A percentile compares a stretch with the other conserved stretches of the same genome.
These are phyloP conservation scores for Tupaia chinensis DNA, from an alignment of 2,113 vertebrate species.

Conservation along the genomic window DNA sequence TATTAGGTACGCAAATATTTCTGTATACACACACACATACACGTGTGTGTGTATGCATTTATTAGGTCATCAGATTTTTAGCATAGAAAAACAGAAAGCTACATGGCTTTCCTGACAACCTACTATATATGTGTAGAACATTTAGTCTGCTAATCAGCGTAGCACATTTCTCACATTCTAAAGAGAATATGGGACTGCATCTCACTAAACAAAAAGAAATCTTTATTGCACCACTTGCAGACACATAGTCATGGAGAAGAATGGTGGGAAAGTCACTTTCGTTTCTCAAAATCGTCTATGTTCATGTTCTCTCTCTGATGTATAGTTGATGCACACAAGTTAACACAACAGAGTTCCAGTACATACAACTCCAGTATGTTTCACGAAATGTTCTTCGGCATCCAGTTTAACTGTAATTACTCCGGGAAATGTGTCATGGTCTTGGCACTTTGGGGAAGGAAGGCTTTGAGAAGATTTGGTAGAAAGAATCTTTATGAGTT, in stretches of 20 bases:
- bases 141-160: neutral
- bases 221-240: neutral
- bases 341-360: neutral
- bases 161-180: neutral
- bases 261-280: neutral
- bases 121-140: neutral
- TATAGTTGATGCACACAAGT: neutral
- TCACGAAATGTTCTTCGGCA: neutral
- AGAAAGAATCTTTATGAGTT: neutral
- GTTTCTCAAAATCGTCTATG: neutral
- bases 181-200: neutral
- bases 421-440: neutral
- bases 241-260: neutral
- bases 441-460: neutral
- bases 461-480: neutral
- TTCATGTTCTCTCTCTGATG: neutral
- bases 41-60: neutral
- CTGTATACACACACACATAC: neutral
- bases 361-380: neutral
- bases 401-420: neutral
- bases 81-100: too few relatives aligned
- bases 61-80: too few relatives aligned
- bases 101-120: too few relatives aligned
- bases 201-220: neutral
- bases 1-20: neutral